Evolutionary conservation across 2,888 invertebrate species (phyloP), one percentile per base, ranked within the genome.

Genomic region (Ectemnius continuus): DNA sequence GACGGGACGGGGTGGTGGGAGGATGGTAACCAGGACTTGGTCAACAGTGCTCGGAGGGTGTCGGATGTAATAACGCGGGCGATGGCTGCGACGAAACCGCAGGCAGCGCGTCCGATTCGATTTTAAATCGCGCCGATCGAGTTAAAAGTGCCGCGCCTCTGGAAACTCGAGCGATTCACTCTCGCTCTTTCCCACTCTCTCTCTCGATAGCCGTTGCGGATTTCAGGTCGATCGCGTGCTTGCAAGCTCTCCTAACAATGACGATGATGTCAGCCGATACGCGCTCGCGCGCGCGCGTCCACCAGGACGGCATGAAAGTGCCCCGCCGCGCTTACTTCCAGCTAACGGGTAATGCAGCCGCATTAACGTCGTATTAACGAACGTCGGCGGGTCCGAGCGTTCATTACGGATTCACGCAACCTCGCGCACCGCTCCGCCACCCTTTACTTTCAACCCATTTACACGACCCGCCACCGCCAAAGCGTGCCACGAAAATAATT

Each of bases 211-310:
- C 26, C 26, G 48, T 23, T n/a, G 14, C 16, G 67, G 62, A 79
- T 80, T 82, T 75, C 76, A 78, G 78, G 79, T 76, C 72, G 67
- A 74, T 83, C 76, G 81, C 83, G 80, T 80, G 80, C 76, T 72
- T 36, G 14, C 46, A 23, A 8, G 45, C 45, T 46, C 45, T 20
- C n/a, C 60, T 36, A 36, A 36, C 36, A 36, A 36, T 36, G 36
- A 36, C 36, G 36, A 36, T 11, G 36, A 36, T 36, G 36, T 36
- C 6, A 4, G 58, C 11, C 23, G 18, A 8, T 20, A 23, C 14
- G 23, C 58, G 58, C 1, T 4, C 23, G 23, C 8, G 8, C 1
- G 13, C 58, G 58, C 26, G 23, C 23, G 23, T 23, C 23, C 3
- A 47, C 62, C 73, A 57, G 68, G 67, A 70, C 68, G 52, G 73